phyloP scores from a whole-genome alignment of 2,888 invertebrate genomes.

The Listrodromus nycthemerus region DNA sequence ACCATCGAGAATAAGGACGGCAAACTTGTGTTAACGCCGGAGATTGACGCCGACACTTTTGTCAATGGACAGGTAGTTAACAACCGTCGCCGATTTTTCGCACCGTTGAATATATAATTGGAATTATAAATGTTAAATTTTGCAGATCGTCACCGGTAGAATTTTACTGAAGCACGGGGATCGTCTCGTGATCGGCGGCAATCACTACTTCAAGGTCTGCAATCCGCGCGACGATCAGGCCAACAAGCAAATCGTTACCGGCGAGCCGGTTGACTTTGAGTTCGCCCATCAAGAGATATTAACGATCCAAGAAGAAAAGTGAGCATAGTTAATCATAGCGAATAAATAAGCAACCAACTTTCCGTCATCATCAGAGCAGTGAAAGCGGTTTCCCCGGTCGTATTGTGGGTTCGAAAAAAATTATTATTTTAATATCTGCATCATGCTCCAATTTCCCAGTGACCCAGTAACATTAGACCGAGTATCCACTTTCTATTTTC shows the following conservation, averaged over 20 bases:
- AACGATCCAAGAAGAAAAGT: slow-evolving; percentile 85
- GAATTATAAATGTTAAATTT: neutral
- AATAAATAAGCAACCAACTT: neutral
- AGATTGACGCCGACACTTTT: slow-evolving; percentile 85
- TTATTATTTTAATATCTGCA: too few species aligned
- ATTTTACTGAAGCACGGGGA: slow-evolving; percentile 86
- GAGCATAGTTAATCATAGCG: slow-evolving; percentile 67
- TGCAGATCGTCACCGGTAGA: slow-evolving; percentile 82
- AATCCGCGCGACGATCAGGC: slow-evolving; percentile 83
- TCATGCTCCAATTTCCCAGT: too few species aligned
- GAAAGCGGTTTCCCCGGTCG: neutral
- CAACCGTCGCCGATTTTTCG: neutral
- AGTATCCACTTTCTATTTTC: too few species aligned
- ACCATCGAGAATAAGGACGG: slow-evolving; percentile 85
- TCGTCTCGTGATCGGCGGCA: slow-evolving; percentile 86
- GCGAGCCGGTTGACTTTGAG: slow-evolving; percentile 85
- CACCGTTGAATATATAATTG: slow-evolving; percentile 4
- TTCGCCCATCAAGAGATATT: slow-evolving; percentile 86
- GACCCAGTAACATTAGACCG: too few species aligned
- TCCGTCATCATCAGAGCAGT: neutral
- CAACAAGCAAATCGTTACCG: slow-evolving; percentile 65
- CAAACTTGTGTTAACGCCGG: slow-evolving; percentile 84
- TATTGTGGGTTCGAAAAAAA: neutral
- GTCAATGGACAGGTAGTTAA: slow-evolving; percentile 85
- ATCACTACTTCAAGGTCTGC: slow-evolving; percentile 86